A percentile compares a stretch with the other conserved stretches of the same genome.
Evolutionary conservation across 1,140 invertebrate genomes (phyloP).

Genomic region (Calliphora vicina): DNA sequence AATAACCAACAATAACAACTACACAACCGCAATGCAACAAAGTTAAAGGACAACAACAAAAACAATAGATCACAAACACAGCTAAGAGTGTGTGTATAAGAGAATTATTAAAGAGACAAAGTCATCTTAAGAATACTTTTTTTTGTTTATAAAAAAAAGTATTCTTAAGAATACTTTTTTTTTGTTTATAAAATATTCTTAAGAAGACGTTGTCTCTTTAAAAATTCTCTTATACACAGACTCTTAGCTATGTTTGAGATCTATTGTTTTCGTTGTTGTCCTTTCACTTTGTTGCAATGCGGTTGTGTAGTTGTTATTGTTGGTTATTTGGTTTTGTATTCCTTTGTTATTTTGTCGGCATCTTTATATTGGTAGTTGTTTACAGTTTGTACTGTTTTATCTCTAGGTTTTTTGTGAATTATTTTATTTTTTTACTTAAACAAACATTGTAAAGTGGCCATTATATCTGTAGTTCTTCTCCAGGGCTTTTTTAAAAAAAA

Average conservation of each 20-base stretch:
- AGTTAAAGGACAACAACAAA: conserved; percentile 5
- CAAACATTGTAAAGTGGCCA: conserved; percentile 15
- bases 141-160: background rate
- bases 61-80: background rate
- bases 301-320: background rate
- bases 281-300: background rate
- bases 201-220: background rate
- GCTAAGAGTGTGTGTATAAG: background rate
- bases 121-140: too few relatives aligned
- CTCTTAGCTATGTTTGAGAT: background rate
- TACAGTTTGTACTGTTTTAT: background rate
- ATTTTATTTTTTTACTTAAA: background rate
- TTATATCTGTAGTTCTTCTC: background rate
- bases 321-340: background rate
- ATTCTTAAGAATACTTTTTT: background rate
- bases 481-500: background rate
- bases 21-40: background rate
- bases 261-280: background rate
- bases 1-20: background rate
- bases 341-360: background rate
- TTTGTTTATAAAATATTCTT: background rate
- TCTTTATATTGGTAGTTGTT: background rate
- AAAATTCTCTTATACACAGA: background rate
- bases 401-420: background rate
- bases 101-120: background rate